Conservation (phyloP, 2,888 invertebrate genomes). For the Lysandra coridon region DNA sequence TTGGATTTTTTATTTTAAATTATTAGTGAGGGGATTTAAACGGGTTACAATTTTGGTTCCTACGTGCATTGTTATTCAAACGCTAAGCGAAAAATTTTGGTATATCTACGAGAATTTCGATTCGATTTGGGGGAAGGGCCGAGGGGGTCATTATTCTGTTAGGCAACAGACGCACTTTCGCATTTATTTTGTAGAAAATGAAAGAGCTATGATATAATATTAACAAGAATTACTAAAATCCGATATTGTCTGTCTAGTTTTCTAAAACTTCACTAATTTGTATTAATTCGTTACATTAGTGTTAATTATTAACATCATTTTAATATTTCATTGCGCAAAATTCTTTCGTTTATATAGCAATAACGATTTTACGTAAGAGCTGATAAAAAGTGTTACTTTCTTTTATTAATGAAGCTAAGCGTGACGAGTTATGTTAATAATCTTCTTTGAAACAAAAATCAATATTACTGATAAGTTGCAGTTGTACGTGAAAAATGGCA, state of each 20-base stretch:
- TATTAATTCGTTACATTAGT: neutral
- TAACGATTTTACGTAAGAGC: slow-evolving; percentile 19
- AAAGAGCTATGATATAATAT: neutral
- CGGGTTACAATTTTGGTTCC: too few species aligned
- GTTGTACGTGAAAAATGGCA: neutral
- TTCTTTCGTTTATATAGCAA: neutral
- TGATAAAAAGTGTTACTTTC: slow-evolving; percentile 21
- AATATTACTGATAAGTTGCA: neutral
- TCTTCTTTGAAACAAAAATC: neutral
- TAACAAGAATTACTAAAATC: neutral
- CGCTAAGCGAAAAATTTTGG: too few species aligned
- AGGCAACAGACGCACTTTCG: neutral
- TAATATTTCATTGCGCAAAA: neutral
- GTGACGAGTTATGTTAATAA: slow-evolving; percentile 16
- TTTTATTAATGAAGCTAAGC: slow-evolving; percentile 14
- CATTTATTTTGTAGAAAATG: neutral
- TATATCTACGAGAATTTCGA: too few species aligned
- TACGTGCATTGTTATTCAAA: too few species aligned
- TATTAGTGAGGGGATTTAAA: too few species aligned
- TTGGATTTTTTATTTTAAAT: neutral
- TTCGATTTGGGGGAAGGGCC: too few species aligned
- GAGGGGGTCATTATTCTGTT: too few species aligned
- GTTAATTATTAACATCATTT: neutral
- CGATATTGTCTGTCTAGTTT: neutral
- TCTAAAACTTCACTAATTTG: neutral